Conservation (phyloP, 1,140 invertebrate species). For the Pemphigus obesinymphae region DNA sequence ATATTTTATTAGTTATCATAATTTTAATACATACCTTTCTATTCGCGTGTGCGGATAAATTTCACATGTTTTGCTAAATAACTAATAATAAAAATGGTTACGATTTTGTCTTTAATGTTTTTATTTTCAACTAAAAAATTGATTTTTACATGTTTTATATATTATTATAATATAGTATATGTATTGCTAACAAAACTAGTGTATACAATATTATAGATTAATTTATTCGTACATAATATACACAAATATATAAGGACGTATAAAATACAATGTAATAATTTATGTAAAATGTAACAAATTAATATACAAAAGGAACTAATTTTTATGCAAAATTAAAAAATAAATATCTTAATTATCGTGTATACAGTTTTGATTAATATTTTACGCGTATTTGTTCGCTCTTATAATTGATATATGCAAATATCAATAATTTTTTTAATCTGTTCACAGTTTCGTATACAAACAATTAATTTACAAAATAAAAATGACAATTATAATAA, state of each 20-base stretch:
- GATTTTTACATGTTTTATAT: not conserved
- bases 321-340: conserved; percentile 19
- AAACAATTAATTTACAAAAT: too few species aligned
- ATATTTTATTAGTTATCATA: too few species aligned
- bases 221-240: not conserved
- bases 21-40: too few species aligned
- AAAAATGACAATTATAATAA: not conserved
- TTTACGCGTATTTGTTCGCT: conserved; percentile 10
- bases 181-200: conserved; percentile 21
- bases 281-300: not conserved
- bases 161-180: not conserved
- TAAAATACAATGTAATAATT: too few species aligned
- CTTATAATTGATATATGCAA: too few species aligned
- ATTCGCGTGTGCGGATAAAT: too few species aligned
- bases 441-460: too few species aligned
- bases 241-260: too few species aligned
- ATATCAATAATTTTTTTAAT: too few species aligned
- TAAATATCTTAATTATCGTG: not conserved
- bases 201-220: too few species aligned
- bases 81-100: too few species aligned
- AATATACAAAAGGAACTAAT: conserved; percentile 30
- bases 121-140: not conserved
- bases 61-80: too few species aligned
- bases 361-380: conserved; percentile 16
- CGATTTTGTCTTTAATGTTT: not conserved